Percentiles rank a stretch among this genome's conserved stretches.
Conservation (phyloP, 1,140 invertebrate genomes). For the Brachionus asplanchnoidis region DNA sequence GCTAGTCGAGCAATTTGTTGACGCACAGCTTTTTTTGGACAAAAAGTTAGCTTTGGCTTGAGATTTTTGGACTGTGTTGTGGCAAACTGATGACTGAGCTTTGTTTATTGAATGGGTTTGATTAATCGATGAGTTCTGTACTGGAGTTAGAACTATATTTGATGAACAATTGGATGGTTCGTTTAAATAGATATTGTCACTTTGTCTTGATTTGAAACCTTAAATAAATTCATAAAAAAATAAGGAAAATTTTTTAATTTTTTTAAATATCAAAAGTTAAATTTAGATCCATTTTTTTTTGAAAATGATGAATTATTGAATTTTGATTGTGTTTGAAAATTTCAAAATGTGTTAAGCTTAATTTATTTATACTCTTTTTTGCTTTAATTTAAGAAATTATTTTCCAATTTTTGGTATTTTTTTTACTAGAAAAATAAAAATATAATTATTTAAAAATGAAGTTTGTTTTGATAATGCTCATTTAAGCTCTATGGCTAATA, state of each 20-base stretch:
- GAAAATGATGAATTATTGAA: too few species aligned
- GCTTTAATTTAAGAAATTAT: not conserved
- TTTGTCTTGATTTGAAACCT: not conserved
- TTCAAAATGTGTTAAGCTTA: not conserved
- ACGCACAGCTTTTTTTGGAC: not conserved
- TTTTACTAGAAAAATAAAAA: conserved; percentile 4
- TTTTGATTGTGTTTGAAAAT: not conserved
- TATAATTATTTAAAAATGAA: not conserved
- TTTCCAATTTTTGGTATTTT: not conserved
- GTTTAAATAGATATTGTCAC: not conserved
- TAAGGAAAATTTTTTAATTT: not conserved
- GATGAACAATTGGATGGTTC: not conserved
- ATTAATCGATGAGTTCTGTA: not conserved
- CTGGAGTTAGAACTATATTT: not conserved
- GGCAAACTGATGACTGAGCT: not conserved
- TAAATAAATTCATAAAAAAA: not conserved
- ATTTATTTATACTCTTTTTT: not conserved
- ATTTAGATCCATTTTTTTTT: too few species aligned
- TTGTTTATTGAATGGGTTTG: not conserved
- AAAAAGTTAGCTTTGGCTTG: not conserved
- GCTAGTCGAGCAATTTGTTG: not conserved
- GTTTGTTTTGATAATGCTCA: not conserved
- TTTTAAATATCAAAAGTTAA: not conserved
- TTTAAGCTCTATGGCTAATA: not conserved
- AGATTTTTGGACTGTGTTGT: not conserved